Evolutionary conservation across 2,797 vertebrate species (phyloP), one percentile per base, ranked within the genome.

Genomic region (Taeniopygia guttata): DNA sequence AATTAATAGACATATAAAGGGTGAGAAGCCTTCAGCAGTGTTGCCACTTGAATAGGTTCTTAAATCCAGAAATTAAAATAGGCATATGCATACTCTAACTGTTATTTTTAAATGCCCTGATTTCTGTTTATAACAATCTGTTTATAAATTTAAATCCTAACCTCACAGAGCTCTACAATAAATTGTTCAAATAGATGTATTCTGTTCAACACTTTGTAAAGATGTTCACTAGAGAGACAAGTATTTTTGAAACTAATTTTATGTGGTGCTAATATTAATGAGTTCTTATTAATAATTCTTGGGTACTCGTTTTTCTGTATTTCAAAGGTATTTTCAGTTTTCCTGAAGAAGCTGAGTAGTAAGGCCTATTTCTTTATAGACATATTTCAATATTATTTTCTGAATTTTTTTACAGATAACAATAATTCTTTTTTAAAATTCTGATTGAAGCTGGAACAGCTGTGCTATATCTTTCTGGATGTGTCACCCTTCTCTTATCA

Each of bases 81-180:
- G 29, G 2, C 18, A 70, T 59, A 19, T 75, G 10, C 8, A 45
- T 58, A 66, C 10, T 78, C 32, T 29, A 14, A 59, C 26, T 68
- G 18, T 58, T 96, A 77, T 66, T 82, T 96, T 92, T 60, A 84
- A 90, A 79, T 72, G 74, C 20, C 64, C 73, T 78, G 19, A 72
- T 84, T 78, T 66, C 59, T 78, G n/a, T 80, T 79, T 74, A 25
- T 13, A 92, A 17, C 32, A 83, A 49, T 70, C 9, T 70, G 22
- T 74, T 87, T 90, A 54, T 48, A 36, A 59, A 13, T 59, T 86
- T 45, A 78, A 84, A 81, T 1, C 2, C 2, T 56, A 64, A 45
- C 17, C 16, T 77, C 22, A 49, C 5, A 32, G 2, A 48, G 87
- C 11, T 43, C 7, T 59, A 66, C 27, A 84, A 52, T 34, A 77